These are phyloP conservation scores for Cuniculus paca DNA, from an alignment of 2,797 vertebrate genomes.

Conservation along the genomic window DNA sequence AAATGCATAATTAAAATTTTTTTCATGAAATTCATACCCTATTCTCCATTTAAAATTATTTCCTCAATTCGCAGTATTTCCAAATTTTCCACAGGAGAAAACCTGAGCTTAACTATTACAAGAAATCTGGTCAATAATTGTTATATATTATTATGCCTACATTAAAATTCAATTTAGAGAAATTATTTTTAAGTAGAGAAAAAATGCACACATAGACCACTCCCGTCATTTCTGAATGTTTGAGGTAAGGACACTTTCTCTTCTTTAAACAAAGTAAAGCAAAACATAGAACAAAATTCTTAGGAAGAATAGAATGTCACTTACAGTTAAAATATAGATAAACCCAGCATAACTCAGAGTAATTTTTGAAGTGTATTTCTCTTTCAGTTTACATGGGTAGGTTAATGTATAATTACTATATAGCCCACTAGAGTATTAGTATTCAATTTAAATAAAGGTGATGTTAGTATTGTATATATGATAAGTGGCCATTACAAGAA, in stretches of 20 bases:
- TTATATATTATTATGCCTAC: not conserved
- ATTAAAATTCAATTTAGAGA: not conserved
- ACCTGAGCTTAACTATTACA: not conserved
- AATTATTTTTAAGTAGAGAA: conserved; percentile 23
- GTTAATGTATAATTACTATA: not conserved
- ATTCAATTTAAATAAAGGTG: not conserved
- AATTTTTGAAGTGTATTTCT: conserved; percentile 25
- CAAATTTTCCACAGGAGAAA: conserved; percentile 18
- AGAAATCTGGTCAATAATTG: not conserved
- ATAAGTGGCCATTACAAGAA: not conserved
- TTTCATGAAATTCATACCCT: not conserved
- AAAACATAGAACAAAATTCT: not conserved
- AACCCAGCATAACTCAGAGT: not conserved
- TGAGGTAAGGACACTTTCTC: not conserved
- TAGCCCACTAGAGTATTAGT: not conserved
- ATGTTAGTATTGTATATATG: not conserved
- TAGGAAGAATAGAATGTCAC: not conserved
- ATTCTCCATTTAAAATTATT: not conserved
- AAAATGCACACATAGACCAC: not conserved
- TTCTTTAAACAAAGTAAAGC: not conserved
- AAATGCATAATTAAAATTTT: conserved; percentile 1
- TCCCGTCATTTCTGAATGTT: not conserved
- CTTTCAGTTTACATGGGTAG: not conserved
- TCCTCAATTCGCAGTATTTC: not conserved
- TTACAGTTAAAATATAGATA: not conserved